Evolutionary conservation across 2,113 vertebrate genomes (phyloP), one percentile per base, ranked within the genome.

Genomic region (Grallaria varia): DNA sequence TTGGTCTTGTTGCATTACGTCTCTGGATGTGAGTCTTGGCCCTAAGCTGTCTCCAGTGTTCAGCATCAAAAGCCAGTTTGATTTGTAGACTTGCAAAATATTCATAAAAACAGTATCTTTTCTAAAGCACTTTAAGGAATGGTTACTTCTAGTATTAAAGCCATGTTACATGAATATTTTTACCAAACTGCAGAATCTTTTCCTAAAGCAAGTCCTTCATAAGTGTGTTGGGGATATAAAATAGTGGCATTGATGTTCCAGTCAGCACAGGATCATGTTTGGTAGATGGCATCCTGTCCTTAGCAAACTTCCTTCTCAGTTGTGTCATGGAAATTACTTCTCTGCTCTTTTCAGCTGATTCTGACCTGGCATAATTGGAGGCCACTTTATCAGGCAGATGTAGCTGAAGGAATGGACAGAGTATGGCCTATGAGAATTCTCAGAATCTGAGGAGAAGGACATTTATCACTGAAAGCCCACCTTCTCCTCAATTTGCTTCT

Each of bases 41-140:
- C 53, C n/a, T 76, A 50, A 87, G 66, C 19, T 71, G 60, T 9
- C 49, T 85, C 59, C 49, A 49, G 40, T 81, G 62, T 66, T 78
- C 50, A 74, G 39, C 20, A 47, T 91, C 37, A 83, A 93, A 91
- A 83, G 12, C 4, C 37, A 63, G 21, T 30, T 68, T 55, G 59
- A 89, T 73, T 66, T 94, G 84, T 45, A 59, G 63, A 35, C 30
- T 80, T 80, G 40, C 18, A 47, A 94, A 82, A 42, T 62, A 88
- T 33, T 67, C 0, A 31, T 68, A 31, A 52, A 93, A 66, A 27
- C 0, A 11, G 17, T 37, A 23, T 40, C 52, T 47, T 4, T 45
- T 37, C 73, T 77, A 74, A 87, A 68, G 28, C 25, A 60, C 9
- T 17, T 45, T 23, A 71, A 73, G 64, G 37, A 55, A 40, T 3